Base-by-base conservation (phyloP, 2,888 invertebrate genomes). In the Boloria selene region DNA sequence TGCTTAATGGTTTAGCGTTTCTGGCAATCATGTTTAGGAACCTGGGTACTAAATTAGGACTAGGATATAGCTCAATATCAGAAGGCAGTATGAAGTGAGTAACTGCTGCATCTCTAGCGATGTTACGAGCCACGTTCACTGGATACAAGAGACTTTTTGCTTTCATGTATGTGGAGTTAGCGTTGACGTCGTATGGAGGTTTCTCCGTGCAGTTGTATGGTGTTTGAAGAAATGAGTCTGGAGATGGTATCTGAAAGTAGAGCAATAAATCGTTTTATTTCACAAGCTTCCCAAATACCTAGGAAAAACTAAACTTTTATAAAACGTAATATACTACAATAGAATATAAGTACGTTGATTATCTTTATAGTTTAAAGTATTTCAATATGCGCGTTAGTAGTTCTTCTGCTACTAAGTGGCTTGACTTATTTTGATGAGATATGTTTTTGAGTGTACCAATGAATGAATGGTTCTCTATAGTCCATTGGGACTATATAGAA, bases 21-120 rank as follows among this genome's bases (percentile, higher is more conserved):
- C 94, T 93, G 26, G 95, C 95, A 72, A 97, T 95, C 97, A 98
- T 96, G 77, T 96, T 95, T 73, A 98, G 92, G 88, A 98, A 98
- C 81, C 95, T 94, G 26, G 94, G 94, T 62, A 96, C 95, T 74
- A 98, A 87, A 75, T 96, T 94, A 7, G 96, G 96, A 88, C 96
- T 97, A 55, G 98, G 98, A 86, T 98, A 98, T 65, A 98, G 93
- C 85, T 98, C 98, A 77, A 98, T 97, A 83, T 98, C 98, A 61
- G 97, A 97, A 31, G 97, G 95, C 64, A 98, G 93, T 50, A 98
- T 93, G 83, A 94, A 98, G 82, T 96, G 95, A 0, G 98, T 97
- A 53, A 95, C 93, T 0, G 97, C 96, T 42, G 95, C 94, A 77
- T 97, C 96, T 54, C 98, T 93, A 0, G 98, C 98, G n/a, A 97